A percentile compares a stretch with the other conserved stretches of the same genome.
These are phyloP conservation scores for Ictalurus furcatus DNA, from an alignment of 2,113 vertebrate genomes.

Conservation along the genomic window DNA sequence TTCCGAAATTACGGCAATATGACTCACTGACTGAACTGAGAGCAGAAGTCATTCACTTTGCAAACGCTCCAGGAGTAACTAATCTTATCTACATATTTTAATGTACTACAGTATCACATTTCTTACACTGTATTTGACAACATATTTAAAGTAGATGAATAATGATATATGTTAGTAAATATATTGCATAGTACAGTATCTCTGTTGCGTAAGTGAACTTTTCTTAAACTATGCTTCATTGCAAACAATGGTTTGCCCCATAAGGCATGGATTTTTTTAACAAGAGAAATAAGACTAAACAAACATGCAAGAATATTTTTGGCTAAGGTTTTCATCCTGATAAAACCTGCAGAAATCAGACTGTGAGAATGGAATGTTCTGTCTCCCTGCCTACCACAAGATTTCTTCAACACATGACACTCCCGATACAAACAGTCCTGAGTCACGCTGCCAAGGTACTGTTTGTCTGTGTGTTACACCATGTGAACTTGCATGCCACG, in stretches of 20 bases:
- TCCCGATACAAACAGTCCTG: not conserved
- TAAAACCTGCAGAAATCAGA: not conserved
- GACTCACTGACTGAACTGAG: not conserved
- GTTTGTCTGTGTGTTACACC: not conserved
- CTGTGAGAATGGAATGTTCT: slow-evolving; percentile 5
- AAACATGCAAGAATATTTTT: not conserved
- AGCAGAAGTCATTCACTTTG: not conserved
- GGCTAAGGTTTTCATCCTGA: not conserved
- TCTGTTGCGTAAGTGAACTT: not conserved
- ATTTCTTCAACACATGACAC: not conserved
- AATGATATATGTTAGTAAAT: not conserved
- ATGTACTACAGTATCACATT: not conserved
- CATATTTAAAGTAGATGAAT: not conserved
- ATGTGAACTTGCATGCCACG: not conserved
- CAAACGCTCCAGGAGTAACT: not conserved
- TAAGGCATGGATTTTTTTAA: not conserved
- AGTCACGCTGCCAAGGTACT: not conserved
- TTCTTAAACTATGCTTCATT: not conserved
- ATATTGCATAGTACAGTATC: not conserved
- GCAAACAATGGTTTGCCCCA: not conserved
- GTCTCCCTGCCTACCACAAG: not conserved
- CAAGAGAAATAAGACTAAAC: not conserved
- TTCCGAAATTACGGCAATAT: not conserved
- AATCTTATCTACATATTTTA: not conserved
- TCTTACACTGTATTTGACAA: not conserved